These are phyloP conservation scores for Petaurus breviceps DNA, from an alignment of 2,113 vertebrate species.

Conservation along the genomic window DNA sequence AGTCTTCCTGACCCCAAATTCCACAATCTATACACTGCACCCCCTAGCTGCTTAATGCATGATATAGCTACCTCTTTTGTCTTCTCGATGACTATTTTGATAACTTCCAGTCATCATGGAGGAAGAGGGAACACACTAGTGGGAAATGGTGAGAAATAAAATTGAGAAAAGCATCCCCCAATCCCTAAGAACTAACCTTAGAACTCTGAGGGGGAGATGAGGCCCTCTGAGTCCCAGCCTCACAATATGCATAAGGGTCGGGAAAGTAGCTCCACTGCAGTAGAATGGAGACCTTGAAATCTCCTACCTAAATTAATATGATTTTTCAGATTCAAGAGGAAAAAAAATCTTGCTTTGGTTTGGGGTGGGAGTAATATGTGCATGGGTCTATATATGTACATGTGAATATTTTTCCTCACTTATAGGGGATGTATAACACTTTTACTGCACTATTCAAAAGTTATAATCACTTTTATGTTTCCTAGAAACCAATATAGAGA, in stretches of 20 bases:
- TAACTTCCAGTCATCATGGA: neutral
- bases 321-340: neutral
- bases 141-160: neutral
- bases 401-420: neutral
- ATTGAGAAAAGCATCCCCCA: neutral
- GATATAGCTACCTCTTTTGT: neutral
- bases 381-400: neutral
- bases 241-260: neutral
- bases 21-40: neutral
- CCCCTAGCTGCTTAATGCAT: neutral
- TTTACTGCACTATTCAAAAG: neutral
- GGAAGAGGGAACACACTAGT: too few relatives aligned
- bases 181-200: neutral
- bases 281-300: neutral
- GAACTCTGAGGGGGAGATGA: too few relatives aligned
- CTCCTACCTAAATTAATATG: neutral
- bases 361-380: neutral
- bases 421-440: neutral
- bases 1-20: too few relatives aligned
- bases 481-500: neutral
- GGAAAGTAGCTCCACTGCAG: neutral
- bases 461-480: neutral
- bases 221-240: neutral
- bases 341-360: neutral
- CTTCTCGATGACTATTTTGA: neutral